Evolutionary conservation across 2,797 vertebrate genomes (phyloP).

Genomic region (Dendrocincla fuliginosa): DNA sequence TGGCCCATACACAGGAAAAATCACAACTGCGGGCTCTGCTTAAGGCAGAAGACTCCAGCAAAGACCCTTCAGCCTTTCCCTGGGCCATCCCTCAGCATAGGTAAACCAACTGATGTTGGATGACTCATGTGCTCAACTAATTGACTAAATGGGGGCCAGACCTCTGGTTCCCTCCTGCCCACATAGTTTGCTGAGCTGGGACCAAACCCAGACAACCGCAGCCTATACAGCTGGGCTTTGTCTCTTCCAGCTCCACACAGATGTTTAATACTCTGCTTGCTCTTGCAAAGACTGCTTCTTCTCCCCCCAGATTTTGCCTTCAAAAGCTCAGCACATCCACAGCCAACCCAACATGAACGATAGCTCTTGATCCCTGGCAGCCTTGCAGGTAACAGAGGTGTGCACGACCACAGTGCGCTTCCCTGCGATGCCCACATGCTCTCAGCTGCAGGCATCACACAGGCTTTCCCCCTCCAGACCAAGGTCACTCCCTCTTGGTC

Average conservation of each 20-base stretch:
- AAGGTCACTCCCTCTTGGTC: background rate
- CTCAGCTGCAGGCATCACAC: background rate
- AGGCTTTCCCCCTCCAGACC: background rate
- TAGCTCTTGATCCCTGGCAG: background rate
- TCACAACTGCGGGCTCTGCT: background rate
- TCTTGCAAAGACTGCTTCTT: background rate
- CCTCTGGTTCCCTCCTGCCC: background rate
- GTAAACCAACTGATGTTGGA: background rate
- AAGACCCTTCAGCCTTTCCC: background rate
- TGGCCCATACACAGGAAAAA: fast-evolving
- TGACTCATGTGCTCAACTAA: conserved; percentile 38
- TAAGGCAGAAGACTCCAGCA: background rate
- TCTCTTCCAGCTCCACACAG: conserved; percentile 39
- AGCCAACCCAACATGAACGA: fast-evolving
- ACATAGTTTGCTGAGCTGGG: background rate
- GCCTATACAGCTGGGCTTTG: background rate
- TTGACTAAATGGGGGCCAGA: conserved; percentile 39
- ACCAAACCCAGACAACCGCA: conserved; percentile 32
- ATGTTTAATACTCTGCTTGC: background rate
- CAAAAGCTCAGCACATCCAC: background rate
- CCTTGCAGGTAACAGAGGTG: fast-evolving
- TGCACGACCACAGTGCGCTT: fast-evolving
- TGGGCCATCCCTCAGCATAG: background rate
- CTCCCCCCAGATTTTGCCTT: background rate
- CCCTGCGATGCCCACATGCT: fast-evolving